Evolutionary conservation across 2,888 invertebrate genomes (phyloP), one percentile per base, ranked within the genome.

Genomic region (Mechanitis messenoides): DNA sequence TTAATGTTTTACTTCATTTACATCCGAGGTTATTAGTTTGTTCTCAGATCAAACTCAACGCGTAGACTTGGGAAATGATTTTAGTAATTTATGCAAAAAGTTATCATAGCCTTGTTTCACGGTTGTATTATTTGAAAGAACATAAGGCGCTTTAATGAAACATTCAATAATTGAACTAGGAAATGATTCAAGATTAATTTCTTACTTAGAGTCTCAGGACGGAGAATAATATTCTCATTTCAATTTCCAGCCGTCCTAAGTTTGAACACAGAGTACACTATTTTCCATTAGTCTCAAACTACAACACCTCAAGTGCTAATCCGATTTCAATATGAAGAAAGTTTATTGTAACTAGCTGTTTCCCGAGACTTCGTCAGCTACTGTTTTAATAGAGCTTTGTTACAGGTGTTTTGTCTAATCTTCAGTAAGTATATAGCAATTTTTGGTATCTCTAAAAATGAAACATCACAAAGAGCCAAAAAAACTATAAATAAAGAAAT

Each of bases 191-290:
- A 60, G 35, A 58, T 46, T 53, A 57, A 56, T 11, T 56, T 57
- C 55, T 35, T 47, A 31, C 20, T 28, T 33, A 35, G 20, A 58
- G 54, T 55, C 60, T 62, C 53, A 42, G 35, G 59, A 59, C 56
- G 47, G 55, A 55, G 53, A 61, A 62, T 64, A 68, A 66, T 65
- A 63, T 59, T 67, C 60, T 63, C 59, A 59, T 64, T 65, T 62
- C 66, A 66, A 65, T 66, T 64, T 65, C 60, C 60, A 59, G 45
- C 57, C 42, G 58, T 60, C 63, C 62, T 65, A 50, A 58, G 57
- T 62, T 66, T 11, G 45, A 62, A 63, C 60, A 62, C 58, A 59
- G 45, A 45, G 33, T 35, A 45, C 33, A 45, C 33, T 57, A 45
- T 59, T 62, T 61, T 64, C 61, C 20, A 55, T 59, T 50, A 55